phyloP scores from a whole-genome alignment of 1,140 invertebrate species.

The Ridgeia piscesae region DNA sequence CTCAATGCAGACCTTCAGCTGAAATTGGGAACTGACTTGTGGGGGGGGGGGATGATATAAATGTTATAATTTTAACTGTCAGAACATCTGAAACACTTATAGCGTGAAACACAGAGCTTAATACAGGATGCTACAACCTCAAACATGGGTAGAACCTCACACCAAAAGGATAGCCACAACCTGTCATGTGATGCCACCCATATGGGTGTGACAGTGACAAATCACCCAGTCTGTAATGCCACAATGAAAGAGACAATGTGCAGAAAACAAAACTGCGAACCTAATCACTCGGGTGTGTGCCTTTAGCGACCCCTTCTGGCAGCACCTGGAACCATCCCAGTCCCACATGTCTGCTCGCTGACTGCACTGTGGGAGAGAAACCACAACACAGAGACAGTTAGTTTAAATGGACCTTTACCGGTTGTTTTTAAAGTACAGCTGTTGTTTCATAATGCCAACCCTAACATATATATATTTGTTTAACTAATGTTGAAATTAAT shows the following conservation, averaged over 20 bases:
- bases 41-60: not conserved
- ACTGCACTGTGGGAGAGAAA: slow-evolving; percentile 50
- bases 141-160: too few species aligned
- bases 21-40: not conserved
- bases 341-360: slow-evolving; percentile 81
- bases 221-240: too few species aligned
- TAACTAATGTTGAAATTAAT: not conserved
- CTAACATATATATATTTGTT: too few species aligned
- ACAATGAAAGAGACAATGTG: not conserved
- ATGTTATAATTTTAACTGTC: not conserved
- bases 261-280: slow-evolving; percentile 30
- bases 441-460: too few species aligned
- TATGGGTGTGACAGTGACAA: too few species aligned
- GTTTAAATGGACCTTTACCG: not conserved
- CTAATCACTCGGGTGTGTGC: slow-evolving; percentile 82
- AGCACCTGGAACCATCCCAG: slow-evolving; percentile 68
- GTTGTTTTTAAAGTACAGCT: not conserved
- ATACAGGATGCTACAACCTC: too few species aligned
- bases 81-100: not conserved
- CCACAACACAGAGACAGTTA: not conserved
- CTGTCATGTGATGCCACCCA: too few species aligned
- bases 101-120: not conserved
- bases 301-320: slow-evolving; percentile 72
- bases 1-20: not conserved
- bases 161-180: too few species aligned